These are phyloP conservation scores for Calonectris borealis DNA, from an alignment of 2,113 vertebrate genomes.

Conservation along the genomic window DNA sequence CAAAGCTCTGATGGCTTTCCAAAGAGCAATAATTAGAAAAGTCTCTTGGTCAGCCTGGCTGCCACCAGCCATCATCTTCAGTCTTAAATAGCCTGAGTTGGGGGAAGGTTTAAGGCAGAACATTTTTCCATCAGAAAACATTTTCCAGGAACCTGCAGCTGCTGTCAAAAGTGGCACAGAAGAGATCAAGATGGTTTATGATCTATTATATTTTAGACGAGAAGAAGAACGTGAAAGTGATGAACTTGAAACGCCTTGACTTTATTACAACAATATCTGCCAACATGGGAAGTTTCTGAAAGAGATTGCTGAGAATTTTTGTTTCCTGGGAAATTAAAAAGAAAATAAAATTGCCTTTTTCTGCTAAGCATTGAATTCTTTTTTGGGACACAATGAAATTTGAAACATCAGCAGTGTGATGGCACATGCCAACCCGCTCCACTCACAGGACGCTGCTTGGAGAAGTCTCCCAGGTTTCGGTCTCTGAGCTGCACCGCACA, in stretches of 20 bases:
- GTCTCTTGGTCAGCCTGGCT: neutral
- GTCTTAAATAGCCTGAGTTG: neutral
- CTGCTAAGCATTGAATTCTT: neutral
- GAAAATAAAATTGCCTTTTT: neutral
- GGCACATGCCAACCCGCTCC: neutral
- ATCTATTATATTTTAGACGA: neutral
- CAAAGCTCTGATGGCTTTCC: neutral
- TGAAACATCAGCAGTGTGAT: neutral
- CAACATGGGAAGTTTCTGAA: neutral
- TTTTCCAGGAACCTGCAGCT: neutral
- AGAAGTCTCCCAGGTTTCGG: neutral
- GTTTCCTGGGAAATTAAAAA: neutral
- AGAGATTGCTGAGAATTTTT: neutral
- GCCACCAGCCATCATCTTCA: neutral
- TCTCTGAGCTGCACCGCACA: neutral
- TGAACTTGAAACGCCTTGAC: neutral
- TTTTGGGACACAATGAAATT: neutral
- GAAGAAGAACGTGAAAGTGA: neutral
- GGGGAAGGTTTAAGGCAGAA: neutral
- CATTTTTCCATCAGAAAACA: neutral
- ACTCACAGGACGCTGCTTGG: fast-evolving
- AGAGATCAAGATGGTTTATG: neutral
- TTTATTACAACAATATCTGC: neutral
- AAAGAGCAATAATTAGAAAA: neutral
- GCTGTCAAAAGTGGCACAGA: neutral